Percentiles rank a stretch among this genome's conserved stretches.
Conservation (phyloP, 2,797 vertebrate genomes). For the Sebastes kiyomatsui region DNA sequence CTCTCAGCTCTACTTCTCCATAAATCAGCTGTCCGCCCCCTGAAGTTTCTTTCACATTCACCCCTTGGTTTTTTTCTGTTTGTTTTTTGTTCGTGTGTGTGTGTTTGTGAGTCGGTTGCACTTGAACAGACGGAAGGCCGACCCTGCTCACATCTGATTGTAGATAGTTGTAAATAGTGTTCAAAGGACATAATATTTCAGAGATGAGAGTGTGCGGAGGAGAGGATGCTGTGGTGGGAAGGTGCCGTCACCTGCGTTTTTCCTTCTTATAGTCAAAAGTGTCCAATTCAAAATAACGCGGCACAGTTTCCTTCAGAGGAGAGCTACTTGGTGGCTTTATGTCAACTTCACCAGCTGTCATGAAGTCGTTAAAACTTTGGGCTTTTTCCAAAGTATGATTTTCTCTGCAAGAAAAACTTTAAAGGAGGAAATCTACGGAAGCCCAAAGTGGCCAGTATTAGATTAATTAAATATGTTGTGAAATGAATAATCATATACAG, state of each 20-base stretch:
- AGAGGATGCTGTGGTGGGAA: constrained; percentile 27
- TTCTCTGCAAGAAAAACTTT: constrained; percentile 1
- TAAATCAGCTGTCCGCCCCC: not conserved
- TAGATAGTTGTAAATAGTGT: constrained; percentile 76
- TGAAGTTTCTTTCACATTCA: constrained; percentile 13
- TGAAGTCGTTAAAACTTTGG: not conserved
- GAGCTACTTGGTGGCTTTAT: not conserved
- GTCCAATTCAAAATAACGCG: constrained; percentile 15
- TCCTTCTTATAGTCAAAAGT: constrained; percentile 14
- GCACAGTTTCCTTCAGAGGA: constrained; percentile 2
- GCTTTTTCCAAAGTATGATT: constrained; percentile 6
- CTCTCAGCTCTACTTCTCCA: constrained; percentile 12
- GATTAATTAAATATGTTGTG: not conserved
- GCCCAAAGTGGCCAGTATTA: constrained; percentile 18
- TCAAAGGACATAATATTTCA: constrained; percentile 55
- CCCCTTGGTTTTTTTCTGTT: not conserved
- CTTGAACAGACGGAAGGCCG: constrained; percentile 37
- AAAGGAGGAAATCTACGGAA: not conserved
- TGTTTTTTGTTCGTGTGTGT: not conserved
- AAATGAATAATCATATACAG: not conserved
- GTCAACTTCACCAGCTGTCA: not conserved
- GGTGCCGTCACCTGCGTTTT: not conserved
- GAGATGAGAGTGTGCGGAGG: constrained; percentile 27
- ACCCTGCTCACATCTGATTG: constrained; percentile 51
- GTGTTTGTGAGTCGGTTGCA: constrained; percentile 22